Evolutionary conservation across 35 echinoderm and acorn worm species (phyloP).

Genomic region (Amphiura filiformis): DNA sequence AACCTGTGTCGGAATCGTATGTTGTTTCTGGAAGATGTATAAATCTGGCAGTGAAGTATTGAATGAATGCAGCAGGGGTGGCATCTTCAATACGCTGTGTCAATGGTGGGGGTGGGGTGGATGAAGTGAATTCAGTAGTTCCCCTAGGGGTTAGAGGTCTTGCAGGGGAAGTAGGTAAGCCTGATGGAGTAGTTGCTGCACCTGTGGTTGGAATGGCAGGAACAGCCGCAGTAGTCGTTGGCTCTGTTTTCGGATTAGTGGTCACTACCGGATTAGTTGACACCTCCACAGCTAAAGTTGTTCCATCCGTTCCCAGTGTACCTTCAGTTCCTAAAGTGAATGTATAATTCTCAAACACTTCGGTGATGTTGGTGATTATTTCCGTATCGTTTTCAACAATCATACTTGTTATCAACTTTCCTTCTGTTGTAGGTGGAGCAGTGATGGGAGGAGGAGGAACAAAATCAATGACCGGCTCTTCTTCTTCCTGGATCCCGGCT

Average conservation of each 20-base stretch:
- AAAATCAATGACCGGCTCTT: slow-evolving; percentile 30
- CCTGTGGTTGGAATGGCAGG: background rate
- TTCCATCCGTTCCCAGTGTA: slow-evolving; percentile 15
- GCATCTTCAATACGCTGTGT: no score
- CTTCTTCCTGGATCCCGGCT: background rate
- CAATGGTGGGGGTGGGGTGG: background rate
- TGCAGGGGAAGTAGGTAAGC: background rate
- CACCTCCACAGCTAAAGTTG: background rate
- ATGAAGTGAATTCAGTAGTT: background rate
- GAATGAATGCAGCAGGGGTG: slow-evolving; percentile 39
- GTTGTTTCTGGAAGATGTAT: slow-evolving; percentile 36
- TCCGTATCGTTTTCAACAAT: slow-evolving; percentile 12
- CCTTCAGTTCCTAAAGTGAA: background rate
- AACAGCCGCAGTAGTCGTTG: slow-evolving; percentile 14
- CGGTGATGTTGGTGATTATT: slow-evolving; percentile 22
- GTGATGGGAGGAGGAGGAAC: slow-evolving; percentile 22
- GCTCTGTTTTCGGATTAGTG: background rate
- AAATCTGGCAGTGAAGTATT: slow-evolving; percentile 61
- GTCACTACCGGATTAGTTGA: slow-evolving; percentile 7
- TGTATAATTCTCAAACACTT: slow-evolving; percentile 29
- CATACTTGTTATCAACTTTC: background rate
- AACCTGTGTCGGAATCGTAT: slow-evolving; percentile 1
- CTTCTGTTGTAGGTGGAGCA: background rate
- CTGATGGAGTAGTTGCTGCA: background rate
- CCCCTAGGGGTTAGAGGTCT: background rate